Evolutionary conservation across 2,888 invertebrate genomes (phyloP), one percentile per base, ranked within the genome.

Genomic region (Drosophila imparisetae): DNA sequence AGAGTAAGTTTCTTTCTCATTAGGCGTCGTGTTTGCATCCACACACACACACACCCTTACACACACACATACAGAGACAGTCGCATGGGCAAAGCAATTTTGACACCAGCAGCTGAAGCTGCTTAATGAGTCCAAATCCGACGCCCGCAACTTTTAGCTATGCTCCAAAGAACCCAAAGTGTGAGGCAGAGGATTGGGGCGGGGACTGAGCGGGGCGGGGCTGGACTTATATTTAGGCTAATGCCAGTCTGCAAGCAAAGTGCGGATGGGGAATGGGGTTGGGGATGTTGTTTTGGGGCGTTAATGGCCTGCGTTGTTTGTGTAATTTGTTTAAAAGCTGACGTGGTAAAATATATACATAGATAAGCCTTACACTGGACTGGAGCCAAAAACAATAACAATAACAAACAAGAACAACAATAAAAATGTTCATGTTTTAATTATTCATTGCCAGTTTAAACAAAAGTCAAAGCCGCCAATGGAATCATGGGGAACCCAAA

Each of bases 1-100:
- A 67, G 80, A 83, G 81, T 80, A 81, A 81, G 84, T 86, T 86
- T 84, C 83, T 84, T 86, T 87, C 88, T 86, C 86, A 86, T 88
- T 88, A 88, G 83, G 84, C 83, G 75, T 62, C 67, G 64, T 86
- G 81, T 87, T 86, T 82, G 75, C 87, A 72, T 15, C 45, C 69
- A 71, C 67, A 59, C 52, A 69, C 73, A 36, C 57, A 38, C 62
- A 45, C 24, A 54, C 54, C 53, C 63, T 45, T 48, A 57, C 70
- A 54, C 70, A 59, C 30, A 40, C 49, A 64, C 54, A 63, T 29
- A 24, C 64, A 60, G 5, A 64, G 21, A 52, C 24, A 49, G 42
- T 32, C 66, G 53, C 52, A 55, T 57, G 59, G 73, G 61, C 52
- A 53, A 65, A 50, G 79, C 68, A 78, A 80, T 87, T 82, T 83